Percentiles rank a stretch among this genome's conserved stretches.
Evolutionary conservation across 2,888 invertebrate genomes (phyloP).

Genomic region (Nysson spinosus): DNA sequence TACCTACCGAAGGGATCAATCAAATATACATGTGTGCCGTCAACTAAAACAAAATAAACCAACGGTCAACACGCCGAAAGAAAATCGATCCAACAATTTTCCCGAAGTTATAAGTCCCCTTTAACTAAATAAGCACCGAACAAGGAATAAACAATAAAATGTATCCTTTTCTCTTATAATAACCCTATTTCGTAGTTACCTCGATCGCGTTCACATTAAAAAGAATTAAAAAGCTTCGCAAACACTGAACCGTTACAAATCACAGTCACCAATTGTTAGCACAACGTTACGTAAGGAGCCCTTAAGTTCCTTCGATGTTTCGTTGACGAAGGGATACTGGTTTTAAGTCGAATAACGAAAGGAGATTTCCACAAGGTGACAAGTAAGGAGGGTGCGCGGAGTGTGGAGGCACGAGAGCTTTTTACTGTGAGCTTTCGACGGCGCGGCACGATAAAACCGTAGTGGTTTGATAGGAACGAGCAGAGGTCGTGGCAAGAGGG

Average conservation of each 20-base stretch:
- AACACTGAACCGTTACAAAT: too few relatives aligned
- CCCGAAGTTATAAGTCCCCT: neutral
- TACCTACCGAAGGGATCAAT: too few relatives aligned
- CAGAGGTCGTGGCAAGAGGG: constrained; percentile 53
- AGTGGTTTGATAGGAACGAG: constrained; percentile 49
- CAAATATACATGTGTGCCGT: neutral
- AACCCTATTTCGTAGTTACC: neutral
- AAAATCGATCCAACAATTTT: constrained; percentile 21
- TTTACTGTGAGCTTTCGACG: constrained; percentile 21
- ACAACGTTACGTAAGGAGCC: too few relatives aligned
- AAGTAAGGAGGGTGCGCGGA: constrained; percentile 11
- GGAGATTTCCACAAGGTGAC: neutral
- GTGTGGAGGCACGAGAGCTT: constrained; percentile 7
- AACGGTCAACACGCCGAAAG: constrained; percentile 6
- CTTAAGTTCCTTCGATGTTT: too few relatives aligned
- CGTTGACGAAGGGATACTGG: too few relatives aligned
- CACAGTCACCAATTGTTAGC: too few relatives aligned
- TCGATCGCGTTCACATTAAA: neutral
- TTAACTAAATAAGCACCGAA: too few relatives aligned
- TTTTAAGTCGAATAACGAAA: too few relatives aligned
- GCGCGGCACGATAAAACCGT: constrained; percentile 40
- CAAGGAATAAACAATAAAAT: too few relatives aligned
- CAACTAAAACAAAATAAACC: neutral
- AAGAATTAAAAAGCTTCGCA: too few relatives aligned
- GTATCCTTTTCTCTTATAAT: too few relatives aligned